Conservation (phyloP, 2,888 invertebrate species). For the Incurvaria masculella region DNA sequence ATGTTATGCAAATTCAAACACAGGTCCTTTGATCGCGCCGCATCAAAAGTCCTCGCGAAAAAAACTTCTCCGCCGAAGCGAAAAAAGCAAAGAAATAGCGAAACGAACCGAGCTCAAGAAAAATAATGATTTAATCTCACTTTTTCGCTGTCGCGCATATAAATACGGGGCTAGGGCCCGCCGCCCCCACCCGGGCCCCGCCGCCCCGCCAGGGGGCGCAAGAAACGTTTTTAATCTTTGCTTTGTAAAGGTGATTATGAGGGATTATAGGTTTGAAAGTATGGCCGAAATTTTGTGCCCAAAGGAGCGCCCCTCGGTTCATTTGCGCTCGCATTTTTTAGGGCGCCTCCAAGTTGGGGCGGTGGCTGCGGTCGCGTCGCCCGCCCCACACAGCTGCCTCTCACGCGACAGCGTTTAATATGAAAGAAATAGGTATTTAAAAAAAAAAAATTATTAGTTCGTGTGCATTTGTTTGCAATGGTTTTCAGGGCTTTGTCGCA, state of each 20-base stretch:
- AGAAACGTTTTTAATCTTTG: slow-evolving; percentile 60
- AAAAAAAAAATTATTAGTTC: too few species aligned
- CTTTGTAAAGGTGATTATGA: slow-evolving; percentile 61
- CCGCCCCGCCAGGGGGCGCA: slow-evolving; percentile 26
- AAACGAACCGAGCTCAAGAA: slow-evolving; percentile 54
- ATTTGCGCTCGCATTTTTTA: slow-evolving; percentile 49
- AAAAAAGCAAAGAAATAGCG: slow-evolving; percentile 26
- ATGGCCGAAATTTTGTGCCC: slow-evolving; percentile 53
- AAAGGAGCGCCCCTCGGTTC: slow-evolving; percentile 39
- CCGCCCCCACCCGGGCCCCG: neutral
- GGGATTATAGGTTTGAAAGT: slow-evolving; percentile 59
- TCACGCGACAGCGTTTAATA: too few species aligned
- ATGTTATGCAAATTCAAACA: slow-evolving; percentile 58
- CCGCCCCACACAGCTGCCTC: slow-evolving; percentile 19
- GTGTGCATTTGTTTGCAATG: too few species aligned
- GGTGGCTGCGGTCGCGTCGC: slow-evolving; percentile 43
- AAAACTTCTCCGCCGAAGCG: slow-evolving; percentile 42
- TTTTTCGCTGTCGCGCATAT: slow-evolving; percentile 55
- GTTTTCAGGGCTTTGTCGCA: too few species aligned
- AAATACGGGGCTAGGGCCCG: slow-evolving; percentile 28
- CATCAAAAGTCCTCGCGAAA: slow-evolving; percentile 54
- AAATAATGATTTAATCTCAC: slow-evolving; percentile 60
- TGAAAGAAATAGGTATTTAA: too few species aligned
- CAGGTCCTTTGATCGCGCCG: slow-evolving; percentile 54
- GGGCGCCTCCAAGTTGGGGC: slow-evolving; percentile 23